Evolutionary conservation across 92 coral and sea anemone species (phyloP), one percentile per base, ranked within the genome.

Genomic region (Micromussa lordhowensis): DNA sequence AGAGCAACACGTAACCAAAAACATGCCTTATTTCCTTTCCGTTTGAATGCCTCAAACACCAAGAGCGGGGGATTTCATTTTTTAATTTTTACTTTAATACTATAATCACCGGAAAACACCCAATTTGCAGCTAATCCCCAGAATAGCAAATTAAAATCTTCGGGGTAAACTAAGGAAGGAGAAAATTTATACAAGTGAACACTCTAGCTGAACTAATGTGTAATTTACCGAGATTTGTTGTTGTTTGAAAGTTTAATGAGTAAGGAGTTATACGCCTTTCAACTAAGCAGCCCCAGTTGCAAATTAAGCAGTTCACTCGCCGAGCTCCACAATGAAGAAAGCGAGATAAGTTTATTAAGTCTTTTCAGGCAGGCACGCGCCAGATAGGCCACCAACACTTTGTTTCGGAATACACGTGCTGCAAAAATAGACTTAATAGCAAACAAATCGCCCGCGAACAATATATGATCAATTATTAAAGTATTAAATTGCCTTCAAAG

Each of bases 391-490:
- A 78, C 78, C 82, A 69, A 57, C 82, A 92, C 94, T 92, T 88
- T 92, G 94, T 89, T 85, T 87, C 44, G 54, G 86, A 84, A 82
- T 92, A 85, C 95, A 92, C 94, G 93, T 94, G 95, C 87, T 75
- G 84, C 70, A 28, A 87, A 73, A 93, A 91, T 79, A 78, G 90
- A 82, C 83, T 75, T 40, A 79, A 82, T 82, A 61, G 96, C 93
- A 95, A 94, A 93, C 96, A 93, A 93, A 90, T 85, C 92, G 79
- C 75, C 85, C 64, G 80, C 59, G 78, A 93, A 95, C 96, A 95
- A 95, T 95, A 87, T 91, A 82, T 68, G 49, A 69, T 85, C 90
- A 86, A 93, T 90, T 85, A 93, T 90, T 93, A 75, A 87, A 82
- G 83, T 75, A 85, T 89, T 91, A 80, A 87, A 81, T 91, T 91